Evolutionary conservation across 2,888 invertebrate genomes (phyloP).

Genomic region (Eupithecia exiguata): DNA sequence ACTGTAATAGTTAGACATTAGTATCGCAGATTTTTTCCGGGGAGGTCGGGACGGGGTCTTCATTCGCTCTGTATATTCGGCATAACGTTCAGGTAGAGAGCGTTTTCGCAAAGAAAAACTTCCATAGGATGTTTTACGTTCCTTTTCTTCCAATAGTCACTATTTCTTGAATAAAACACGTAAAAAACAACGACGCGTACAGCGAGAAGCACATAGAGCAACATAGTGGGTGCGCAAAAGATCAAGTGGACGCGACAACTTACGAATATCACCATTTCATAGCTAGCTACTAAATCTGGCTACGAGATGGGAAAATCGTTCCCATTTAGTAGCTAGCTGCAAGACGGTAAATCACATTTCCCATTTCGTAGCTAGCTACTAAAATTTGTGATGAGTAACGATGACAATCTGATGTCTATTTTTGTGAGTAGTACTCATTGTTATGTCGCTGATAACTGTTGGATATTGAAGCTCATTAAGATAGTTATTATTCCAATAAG

Average conservation of each 20-base stretch:
- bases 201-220: constrained; percentile 43
- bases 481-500: neutral
- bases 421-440: too few species aligned
- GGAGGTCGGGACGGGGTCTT: too few species aligned
- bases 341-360: too few species aligned
- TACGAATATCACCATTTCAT: neutral
- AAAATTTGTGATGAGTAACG: neutral
- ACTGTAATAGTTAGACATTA: too few species aligned
- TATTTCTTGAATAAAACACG: constrained; percentile 40
- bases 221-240: constrained; percentile 10
- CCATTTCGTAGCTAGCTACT: too few species aligned
- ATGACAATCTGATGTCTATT: neutral
- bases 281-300: too few species aligned
- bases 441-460: neutral
- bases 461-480: neutral
- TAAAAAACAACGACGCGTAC: constrained; percentile 46
- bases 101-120: constrained; percentile 57
- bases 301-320: too few species aligned
- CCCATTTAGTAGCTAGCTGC: too few species aligned
- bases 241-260: neutral
- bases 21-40: too few species aligned
- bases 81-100: constrained; percentile 60
- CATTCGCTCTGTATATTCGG: constrained; percentile 59
- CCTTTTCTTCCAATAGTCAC: constrained; percentile 63
- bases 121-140: constrained; percentile 54